Base-by-base conservation (phyloP, 1,140 invertebrate genomes). In the Drusus annulatus region DNA sequence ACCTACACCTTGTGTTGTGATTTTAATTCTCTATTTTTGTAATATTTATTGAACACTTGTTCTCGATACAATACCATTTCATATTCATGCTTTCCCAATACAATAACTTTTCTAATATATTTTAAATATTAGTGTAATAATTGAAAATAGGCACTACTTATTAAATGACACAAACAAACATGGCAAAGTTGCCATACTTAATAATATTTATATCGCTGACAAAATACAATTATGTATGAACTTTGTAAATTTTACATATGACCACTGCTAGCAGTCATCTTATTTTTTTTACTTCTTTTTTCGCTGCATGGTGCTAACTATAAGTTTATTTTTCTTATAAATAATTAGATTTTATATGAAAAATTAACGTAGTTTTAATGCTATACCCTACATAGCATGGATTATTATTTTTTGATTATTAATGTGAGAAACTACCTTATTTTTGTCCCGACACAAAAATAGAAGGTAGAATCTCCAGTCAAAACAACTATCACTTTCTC, bases 311-410 rank as follows among this genome's bases (percentile, higher is more conserved):
- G 68, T 74, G 78, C 78, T 74, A 56, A 58, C 15, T 69, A 31
- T 74, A 28, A 76, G 80, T 81, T 81, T 78, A 81, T 78, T 81
- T 81, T 81, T 78, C 80, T 78, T 74, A 78, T 81, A 81, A 78
- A 81, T 25, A 21, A 25, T 63, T 60, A 68, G 45, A 71, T 71
- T 76, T 81, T 81, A 77, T 81, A 63, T 81, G 80, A 75, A 81
- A 81, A 81, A 81, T 81, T 78, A 81, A 81, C 69, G 50, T 76
- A 73, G 76, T 51, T 63, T 78, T 79, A 19, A 58, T 79, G 36
- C 62, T 78, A 21, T 63, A n/a, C n/a, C n/a, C n/a, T n/a, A 25
- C 16, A 21, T 65, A 63, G 58, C 51, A 54, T 65, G 58, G 58
- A 75, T 75, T 52, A 28, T 78, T 36, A 23, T 69, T 62, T 16